Evolutionary conservation across 2,888 invertebrate genomes (phyloP).

Genomic region (Metalampra italica): DNA sequence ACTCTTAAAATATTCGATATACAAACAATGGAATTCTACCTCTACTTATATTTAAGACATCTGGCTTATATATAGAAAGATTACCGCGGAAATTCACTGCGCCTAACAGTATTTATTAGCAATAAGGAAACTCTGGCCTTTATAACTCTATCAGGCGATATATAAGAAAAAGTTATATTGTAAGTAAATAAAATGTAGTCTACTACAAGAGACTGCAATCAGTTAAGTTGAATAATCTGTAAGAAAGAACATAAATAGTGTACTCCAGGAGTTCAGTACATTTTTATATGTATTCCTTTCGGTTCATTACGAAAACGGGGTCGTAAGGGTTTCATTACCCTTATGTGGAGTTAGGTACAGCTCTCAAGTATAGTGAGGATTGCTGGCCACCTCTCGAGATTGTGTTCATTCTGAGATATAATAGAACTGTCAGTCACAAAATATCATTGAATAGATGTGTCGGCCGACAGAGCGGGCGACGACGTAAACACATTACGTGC

Average conservation of each 20-base stretch:
- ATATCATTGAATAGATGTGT: slow-evolving; percentile 9
- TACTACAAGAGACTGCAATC: not conserved
- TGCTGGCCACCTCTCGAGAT: slow-evolving; percentile 4
- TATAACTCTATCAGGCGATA: slow-evolving; percentile 12
- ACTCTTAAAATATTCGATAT: too few species aligned
- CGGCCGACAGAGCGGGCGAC: not conserved
- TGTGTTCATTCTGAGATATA: slow-evolving; percentile 10
- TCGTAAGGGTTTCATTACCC: too few species aligned
- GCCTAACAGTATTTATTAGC: slow-evolving; percentile 13
- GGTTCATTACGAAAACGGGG: too few species aligned
- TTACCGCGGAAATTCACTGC: slow-evolving; percentile 1
- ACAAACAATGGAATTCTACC: too few species aligned
- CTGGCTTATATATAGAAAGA: not conserved
- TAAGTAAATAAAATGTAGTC: not conserved
- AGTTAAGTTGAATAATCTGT: not conserved
- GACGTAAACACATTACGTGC: slow-evolving; percentile 8
- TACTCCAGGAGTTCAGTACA: too few species aligned
- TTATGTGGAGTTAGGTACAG: too few species aligned
- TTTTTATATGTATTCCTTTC: too few species aligned
- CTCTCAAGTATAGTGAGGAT: not conserved
- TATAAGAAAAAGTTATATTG: slow-evolving; percentile 1
- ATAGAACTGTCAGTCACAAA: slow-evolving; percentile 13
- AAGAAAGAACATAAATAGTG: not conserved
- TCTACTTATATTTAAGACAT: too few species aligned
- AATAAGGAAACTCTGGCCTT: slow-evolving; percentile 8